phyloP scores from a whole-genome alignment of 1,140 invertebrate species.

The Drosophila pachea region DNA sequence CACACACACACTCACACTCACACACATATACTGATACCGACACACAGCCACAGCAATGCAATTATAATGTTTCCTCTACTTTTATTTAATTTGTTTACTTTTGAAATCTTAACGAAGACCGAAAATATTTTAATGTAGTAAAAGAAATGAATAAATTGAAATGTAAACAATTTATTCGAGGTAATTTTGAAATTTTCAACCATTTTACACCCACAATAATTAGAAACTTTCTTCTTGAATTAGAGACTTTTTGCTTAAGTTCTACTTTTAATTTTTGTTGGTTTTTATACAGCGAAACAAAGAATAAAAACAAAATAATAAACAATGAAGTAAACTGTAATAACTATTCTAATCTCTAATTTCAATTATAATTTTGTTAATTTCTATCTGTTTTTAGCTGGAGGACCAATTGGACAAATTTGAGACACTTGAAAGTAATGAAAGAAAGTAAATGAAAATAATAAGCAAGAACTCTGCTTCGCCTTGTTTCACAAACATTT shows the following conservation, averaged over 20 bases:
- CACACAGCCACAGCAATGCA: constrained; percentile 49
- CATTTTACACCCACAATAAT: constrained; percentile 52
- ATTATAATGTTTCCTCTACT: constrained; percentile 32
- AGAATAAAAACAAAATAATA: constrained; percentile 66
- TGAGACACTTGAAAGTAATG: constrained; percentile 3
- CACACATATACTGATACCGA: too few relatives aligned
- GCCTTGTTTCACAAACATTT: constrained; percentile 66
- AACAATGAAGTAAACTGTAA: constrained; percentile 57
- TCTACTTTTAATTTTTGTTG: constrained; percentile 72
- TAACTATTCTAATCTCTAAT: constrained; percentile 11
- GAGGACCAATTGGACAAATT: constrained; percentile 41
- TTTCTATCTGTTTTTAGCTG: constrained; percentile 11
- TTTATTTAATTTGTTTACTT: constrained; percentile 5
- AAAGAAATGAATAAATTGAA: constrained; percentile 16
- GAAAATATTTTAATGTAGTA: constrained; percentile 34
- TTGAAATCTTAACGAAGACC: constrained; percentile 27
- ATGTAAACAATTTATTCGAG: constrained; percentile 14
- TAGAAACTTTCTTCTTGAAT: constrained; percentile 51
- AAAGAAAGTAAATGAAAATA: constrained; percentile 1
- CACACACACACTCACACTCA: constrained; percentile 8
- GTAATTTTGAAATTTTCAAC: neutral
- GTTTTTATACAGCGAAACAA: constrained; percentile 52
- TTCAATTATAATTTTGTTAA: constrained; percentile 22
- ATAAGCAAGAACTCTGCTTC: constrained; percentile 32
- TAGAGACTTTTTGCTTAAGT: constrained; percentile 63